Evolutionary conservation across 2,797 vertebrate species (phyloP), one percentile per base, ranked within the genome.

Genomic region (Brachymystax lenok): DNA sequence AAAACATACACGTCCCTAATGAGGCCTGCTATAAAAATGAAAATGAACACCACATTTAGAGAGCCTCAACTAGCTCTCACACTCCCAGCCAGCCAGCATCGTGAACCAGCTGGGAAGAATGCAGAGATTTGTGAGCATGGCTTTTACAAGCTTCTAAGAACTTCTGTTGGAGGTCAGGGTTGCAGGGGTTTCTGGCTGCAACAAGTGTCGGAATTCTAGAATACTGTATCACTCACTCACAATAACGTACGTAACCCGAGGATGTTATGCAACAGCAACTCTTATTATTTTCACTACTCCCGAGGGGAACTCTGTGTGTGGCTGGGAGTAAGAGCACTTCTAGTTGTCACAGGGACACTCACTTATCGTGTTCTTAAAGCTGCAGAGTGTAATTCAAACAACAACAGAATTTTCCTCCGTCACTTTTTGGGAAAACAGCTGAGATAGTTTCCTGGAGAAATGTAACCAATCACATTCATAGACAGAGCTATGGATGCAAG

Each of bases 1-100:
- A 85, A 89, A 88, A 86, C 84, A 86, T 81, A 83, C 77, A 80
- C 78, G 83, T 83, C 80, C 82, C 85, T 85, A 88, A 88, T 84
- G 79, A 88, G 84, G 71, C 78, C 74, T 69, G 79, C 82, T 84
- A 85, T 85, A 85, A 88, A 89, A 88, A 83, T 76, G 75, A 84
- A 85, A 88, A 88, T 87, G 80, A 89, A 87, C 83, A 87, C 83
- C 86, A 84, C 52, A 79, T 82, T 88, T 87, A 77, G 27, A 52
- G 69, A 75, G 71, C 63, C 73, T 79, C 77, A 35, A 40, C 73
- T 8, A 56, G 5, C 19, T n/a, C 56, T 61, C 56, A 70, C 78
- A 70, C 76, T 84, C 82, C 79, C 81, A 79, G 83, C 52, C 40
- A 46, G 54, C 17, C 24, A 78, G 51, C 59, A 50, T 68, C 56